Evolutionary conservation across 2,888 invertebrate genomes (phyloP), one percentile per base, ranked within the genome.

Genomic region (Acleris literana): DNA sequence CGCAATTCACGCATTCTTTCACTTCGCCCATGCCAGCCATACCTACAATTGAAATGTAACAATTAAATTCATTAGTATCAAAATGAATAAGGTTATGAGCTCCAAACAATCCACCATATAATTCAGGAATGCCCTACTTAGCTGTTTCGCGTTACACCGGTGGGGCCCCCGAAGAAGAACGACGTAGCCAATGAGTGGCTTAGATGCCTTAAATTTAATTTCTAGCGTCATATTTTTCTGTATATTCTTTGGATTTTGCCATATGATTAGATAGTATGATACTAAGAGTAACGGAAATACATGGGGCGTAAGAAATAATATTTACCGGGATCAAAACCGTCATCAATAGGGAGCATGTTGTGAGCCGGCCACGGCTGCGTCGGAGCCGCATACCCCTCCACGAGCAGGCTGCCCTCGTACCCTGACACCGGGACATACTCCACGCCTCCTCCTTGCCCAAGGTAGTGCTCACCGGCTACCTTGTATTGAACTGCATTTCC

Each of bases 1-100:
- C 94, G 87, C 99, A 99, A 93, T 99, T 99, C 75, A 98, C 97
- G 90, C 99, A 99, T 88, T 96, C 96, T 87, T 96, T 96, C 74
- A 95, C 93, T 76, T 95, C 95, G 68, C 93, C 95, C 83, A 93
- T 90, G 72, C 85, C 89, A 65, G 87, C 86, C 87, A 89, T 85
- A 65, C 83, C 90, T 89, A 76, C 17, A 39, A 33, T 33, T 48
- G 18, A 29, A 29, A 17, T 22, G 33, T 33, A 33, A 76, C 17
- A 39, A 33, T 33, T 33, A 11, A 9, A 33, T 33, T 29, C 7
- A 29, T 7, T 29, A 29, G 7, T 29, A 29, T 9, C 7, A 29
- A 7, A 29, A 6, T 25, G 6, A 7, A 25, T 25, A 25, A 25
- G 25, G 25, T 25, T 5, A 25, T 25, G 5, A 25, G 5, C 0